Evolutionary conservation across 2,797 vertebrate genomes (phyloP), one percentile per base, ranked within the genome.

Genomic region (Micromesistius poutassou): DNA sequence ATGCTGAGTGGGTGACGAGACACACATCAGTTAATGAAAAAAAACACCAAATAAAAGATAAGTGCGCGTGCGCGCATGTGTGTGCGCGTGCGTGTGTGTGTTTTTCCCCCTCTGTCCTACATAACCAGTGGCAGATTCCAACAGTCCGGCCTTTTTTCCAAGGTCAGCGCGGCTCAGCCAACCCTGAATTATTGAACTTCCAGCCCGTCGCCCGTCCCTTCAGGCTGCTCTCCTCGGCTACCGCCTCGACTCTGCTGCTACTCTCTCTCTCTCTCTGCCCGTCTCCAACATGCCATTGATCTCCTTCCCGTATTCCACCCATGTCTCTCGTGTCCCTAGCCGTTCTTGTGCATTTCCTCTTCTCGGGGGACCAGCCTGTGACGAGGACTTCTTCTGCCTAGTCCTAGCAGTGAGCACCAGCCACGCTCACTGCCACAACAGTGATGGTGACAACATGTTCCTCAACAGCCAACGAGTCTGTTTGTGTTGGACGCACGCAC

Each of bases 161-260:
- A 92, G 91, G 93, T 91, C 91, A 90, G 77, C 38, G 83, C 40
- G 82, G 81, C 88, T 89, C 89, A 87, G 79, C 86, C 87, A 83
- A 80, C 86, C 87, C 93, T 93, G 84, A 93, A 92, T 93, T 90
- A 93, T 93, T 93, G 84, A 93, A 89, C 85, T 81, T 81, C 80
- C 78, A 87, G 82, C 86, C 82, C 78, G 79, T 35, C 73, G 75
- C 80, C 85, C 77, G 76, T 75, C 82, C 25, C 79, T 85, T 86
- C 80, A 77, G 2, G 38, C 55, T 72, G 84, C 81, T 72, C 38
- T 75, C 46, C 62, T 4, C 22, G 12, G 74, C 50, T 77, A 31
- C 33, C 36, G 42, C 77, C 66, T 75, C 76, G 78, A 71, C 78
- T 82, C 77, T 12, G 66, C 35, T 36, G 40, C 40, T 82, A 31